Evolutionary conservation across 1,140 invertebrate genomes (phyloP), one percentile per base, ranked within the genome.

Genomic region (Agrilus planipennis): DNA sequence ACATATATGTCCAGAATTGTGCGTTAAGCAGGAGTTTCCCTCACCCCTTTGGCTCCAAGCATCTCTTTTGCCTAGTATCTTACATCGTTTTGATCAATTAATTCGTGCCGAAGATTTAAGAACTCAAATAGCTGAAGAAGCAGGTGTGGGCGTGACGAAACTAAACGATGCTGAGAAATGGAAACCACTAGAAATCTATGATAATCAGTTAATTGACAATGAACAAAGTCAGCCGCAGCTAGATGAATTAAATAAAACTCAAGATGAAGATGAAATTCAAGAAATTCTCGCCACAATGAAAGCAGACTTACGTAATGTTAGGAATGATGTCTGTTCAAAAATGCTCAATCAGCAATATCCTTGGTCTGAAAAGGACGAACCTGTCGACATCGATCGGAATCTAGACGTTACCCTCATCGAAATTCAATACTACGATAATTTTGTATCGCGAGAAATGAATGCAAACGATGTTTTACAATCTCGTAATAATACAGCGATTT

Each of bases 31-130:
- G 57, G 76, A 79, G 2, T 92, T 91, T 60, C 82, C 89, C 1
- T 80, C 86, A 1, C 71, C 79, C 5, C 71, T 96, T 18, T 98
- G 92, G 91, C 68, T 89, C 7, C 91, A 97, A 65, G 79, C 87
- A 0, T 79, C 82, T 0, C 75, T 83, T 18, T 60, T 99, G 17
- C 95, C 95, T 0, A 83, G 86, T 12, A 79, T 96, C 50, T 54
- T 98, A 4, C 85, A 93, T 50, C 62, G 72, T 14, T 53, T 92
- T 5, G 77, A 77, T 41, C 77, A 78, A 51, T 62, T 96, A 2
- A 67, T 94, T 10, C 56, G 85, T 10, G 81, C 87, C 0, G 82
- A 94, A 53, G 79, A 91, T 54, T 68, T 96, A 5, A 67, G 89
- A 28, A 39, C 51, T 5, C 55, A 60, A 53, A 79, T 90, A 32